Evolutionary conservation across 1,140 invertebrate species (phyloP), one percentile per base, ranked within the genome.

Genomic region (Drosophila orosa): DNA sequence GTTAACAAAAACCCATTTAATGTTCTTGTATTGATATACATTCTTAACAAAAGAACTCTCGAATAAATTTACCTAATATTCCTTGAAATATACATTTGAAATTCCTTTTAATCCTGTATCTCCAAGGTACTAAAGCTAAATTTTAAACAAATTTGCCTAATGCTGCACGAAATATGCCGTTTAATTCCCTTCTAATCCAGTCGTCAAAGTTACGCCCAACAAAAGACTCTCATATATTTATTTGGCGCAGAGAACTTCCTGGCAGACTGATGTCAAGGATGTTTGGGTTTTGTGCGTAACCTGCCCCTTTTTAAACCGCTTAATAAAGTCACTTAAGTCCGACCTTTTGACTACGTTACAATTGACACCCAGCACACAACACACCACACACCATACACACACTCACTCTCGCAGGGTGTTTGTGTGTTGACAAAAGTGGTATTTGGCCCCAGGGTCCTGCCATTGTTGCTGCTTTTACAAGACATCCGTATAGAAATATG

Each of bases 301-400:
- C 74, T 79, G 83, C 71, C 72, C 75, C 84, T 67, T 89, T 87
- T 89, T 89, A 89, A 89, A 91, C 89, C 89, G 89, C 89, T 90
- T 90, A 90, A 90, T 90, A 90, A 90, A 90, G 89, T 85, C 89
- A 90, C 89, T 91, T 90, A 89, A 87, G 83, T 73, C 80, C 79
- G 87, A 87, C 77, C 83, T 87, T 78, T 76, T 82, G 78, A 91
- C 84, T 79, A 91, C 79, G 71, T 85, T 89, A 81, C 83, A 90
- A 90, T 91, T 90, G 87, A 90, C 83, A 90, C 87, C 83, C 83
- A 72, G 39, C 22, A 58, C 52, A 67, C 29, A 59, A 62, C 58
- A 31, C 29, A 35, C 13, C 29, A 31, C n/a, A 33, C 25, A 42
- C 8, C 9, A 33, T 13, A 42, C 42, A 42, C 15, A 17, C 29